Conservation (phyloP, 2,113 vertebrate species). For the Boulengeromyrus knoepffleri region DNA sequence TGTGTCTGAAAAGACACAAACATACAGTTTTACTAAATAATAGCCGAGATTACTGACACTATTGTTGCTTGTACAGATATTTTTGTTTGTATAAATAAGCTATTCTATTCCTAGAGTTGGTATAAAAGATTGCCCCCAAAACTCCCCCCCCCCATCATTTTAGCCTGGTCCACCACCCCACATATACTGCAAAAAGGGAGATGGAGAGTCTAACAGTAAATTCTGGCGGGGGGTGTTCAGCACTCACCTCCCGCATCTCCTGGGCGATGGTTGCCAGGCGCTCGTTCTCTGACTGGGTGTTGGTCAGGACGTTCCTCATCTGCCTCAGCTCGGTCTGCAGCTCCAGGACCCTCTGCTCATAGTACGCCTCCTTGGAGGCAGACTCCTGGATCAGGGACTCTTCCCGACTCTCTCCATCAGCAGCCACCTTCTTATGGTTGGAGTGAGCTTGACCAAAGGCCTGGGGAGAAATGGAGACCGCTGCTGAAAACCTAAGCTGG, state of each 20-base stretch:
- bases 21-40: background rate
- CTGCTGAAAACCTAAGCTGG: background rate
- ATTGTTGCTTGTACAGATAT: background rate
- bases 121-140: background rate
- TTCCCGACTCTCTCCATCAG: constrained; percentile 92
- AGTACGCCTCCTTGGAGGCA: constrained; percentile 90
- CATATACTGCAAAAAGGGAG: background rate
- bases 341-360: constrained; percentile 87
- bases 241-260: constrained; percentile 83
- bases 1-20: background rate
- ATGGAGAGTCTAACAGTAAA: background rate
- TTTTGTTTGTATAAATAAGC: background rate
- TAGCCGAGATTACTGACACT: background rate
- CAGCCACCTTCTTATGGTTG: constrained; percentile 92
- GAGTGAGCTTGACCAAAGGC: constrained; percentile 92
- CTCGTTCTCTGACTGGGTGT: constrained; percentile 82
- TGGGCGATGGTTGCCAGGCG: constrained; percentile 75
- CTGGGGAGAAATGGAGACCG: constrained; percentile 47
- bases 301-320: constrained; percentile 72
- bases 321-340: constrained; percentile 88
- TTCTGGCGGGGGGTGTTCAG: background rate
- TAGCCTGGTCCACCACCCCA: background rate
- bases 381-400: constrained; percentile 95
- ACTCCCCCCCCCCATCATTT: background rate
- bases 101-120: background rate